phyloP scores from a whole-genome alignment of 2,113 vertebrate genomes.

The Rhinichthys klamathensis region DNA sequence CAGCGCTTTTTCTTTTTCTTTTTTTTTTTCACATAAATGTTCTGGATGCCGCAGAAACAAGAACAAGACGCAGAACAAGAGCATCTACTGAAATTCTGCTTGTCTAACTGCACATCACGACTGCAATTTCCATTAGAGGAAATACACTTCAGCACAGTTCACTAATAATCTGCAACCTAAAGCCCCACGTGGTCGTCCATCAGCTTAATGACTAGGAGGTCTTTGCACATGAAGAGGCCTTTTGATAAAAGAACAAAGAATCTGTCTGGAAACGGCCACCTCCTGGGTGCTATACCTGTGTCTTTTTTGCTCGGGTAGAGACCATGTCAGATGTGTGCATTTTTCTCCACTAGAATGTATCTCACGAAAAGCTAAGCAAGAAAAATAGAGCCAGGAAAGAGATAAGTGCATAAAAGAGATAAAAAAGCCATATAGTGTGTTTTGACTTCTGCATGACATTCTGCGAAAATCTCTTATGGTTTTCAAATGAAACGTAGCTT shows the following conservation, averaged over 20 bases:
- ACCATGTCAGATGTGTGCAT: not conserved
- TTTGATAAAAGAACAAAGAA: slow-evolving; percentile 27
- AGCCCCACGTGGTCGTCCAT: slow-evolving; percentile 36
- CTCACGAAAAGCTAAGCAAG: not conserved
- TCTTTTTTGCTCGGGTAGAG: not conserved
- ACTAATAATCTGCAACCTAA: slow-evolving; percentile 45
- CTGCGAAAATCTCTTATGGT: not conserved
- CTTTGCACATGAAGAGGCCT: slow-evolving; percentile 13
- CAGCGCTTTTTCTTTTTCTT: no score
- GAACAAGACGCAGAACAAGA: not conserved
- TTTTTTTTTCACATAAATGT: not conserved
- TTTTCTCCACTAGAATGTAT: not conserved
- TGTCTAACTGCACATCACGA: slow-evolving; percentile 16
- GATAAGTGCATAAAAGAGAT: no score
- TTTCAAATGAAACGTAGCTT: not conserved
- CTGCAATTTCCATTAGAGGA: slow-evolving; percentile 40
- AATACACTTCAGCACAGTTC: slow-evolving; percentile 33
- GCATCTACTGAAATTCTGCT: not conserved
- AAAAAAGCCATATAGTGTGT: not conserved
- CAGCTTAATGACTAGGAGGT: slow-evolving; percentile 29
- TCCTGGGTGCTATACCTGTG: not conserved
- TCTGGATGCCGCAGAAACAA: not conserved
- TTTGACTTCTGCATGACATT: not conserved
- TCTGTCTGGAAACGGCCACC: not conserved
- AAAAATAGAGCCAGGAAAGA: not conserved